These are phyloP conservation scores for Megamerina dolium DNA, from an alignment of 2,888 invertebrate species.

Conservation along the genomic window DNA sequence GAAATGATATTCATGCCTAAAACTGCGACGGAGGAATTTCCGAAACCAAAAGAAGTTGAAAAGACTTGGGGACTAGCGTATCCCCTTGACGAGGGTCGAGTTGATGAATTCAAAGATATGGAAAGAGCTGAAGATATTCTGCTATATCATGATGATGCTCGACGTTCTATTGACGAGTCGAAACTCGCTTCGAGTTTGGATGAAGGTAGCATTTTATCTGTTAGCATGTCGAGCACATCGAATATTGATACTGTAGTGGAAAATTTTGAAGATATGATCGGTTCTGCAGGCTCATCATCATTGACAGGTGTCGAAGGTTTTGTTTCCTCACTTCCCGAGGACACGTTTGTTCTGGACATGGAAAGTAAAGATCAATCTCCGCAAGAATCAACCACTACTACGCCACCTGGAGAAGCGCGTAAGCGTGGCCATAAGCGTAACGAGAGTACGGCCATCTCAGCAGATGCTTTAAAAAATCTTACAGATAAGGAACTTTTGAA, in stretches of 20 bases:
- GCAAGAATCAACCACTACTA: conserved; percentile 29
- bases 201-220: conserved; percentile 55
- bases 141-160: conserved; percentile 34
- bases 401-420: conserved; percentile 33
- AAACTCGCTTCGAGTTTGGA: conserved; percentile 55
- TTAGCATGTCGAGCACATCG: conserved; percentile 57
- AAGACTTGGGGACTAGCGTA: conserved; percentile 40
- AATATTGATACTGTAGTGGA: conserved; percentile 50
- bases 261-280: conserved; percentile 43
- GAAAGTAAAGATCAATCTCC: conserved; percentile 36
- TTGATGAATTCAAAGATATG: conserved; percentile 31
- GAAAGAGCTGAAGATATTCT: conserved; percentile 36
- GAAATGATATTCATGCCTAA: conserved; percentile 83
- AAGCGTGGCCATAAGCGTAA: conserved; percentile 54
- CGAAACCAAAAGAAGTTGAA: conserved; percentile 33
- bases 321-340: conserved; percentile 31
- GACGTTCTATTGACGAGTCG: conserved; percentile 48
- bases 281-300: conserved; percentile 46
- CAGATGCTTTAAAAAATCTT: conserved; percentile 33
- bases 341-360: conserved; percentile 36
- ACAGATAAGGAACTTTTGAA: conserved; percentile 33
- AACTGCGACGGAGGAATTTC: conserved; percentile 44
- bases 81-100: conserved; percentile 37
- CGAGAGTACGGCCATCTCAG: conserved; percentile 51
- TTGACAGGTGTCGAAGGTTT: conserved; percentile 45